phyloP scores from a whole-genome alignment of 2,113 vertebrate genomes.

The Lophura nycthemera region DNA sequence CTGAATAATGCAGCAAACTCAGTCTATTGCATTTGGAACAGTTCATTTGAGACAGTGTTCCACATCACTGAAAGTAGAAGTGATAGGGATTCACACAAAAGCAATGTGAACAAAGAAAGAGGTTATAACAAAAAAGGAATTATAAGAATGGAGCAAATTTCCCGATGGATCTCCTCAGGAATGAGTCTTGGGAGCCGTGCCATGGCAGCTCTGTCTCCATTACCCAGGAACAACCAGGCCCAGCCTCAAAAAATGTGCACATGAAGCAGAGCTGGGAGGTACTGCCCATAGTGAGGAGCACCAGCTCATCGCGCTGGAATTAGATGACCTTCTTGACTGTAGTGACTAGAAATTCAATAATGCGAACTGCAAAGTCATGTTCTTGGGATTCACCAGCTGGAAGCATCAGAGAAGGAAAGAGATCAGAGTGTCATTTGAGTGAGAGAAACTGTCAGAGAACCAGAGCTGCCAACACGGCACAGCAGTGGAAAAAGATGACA shows the following conservation, averaged over 20 bases:
- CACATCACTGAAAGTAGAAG: not conserved
- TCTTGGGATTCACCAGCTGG: conserved; percentile 53
- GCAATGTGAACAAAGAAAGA: not conserved
- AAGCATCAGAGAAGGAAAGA: conserved; percentile 52
- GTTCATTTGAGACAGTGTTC: not conserved
- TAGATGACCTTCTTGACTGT: conserved; percentile 61
- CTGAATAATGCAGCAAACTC: not conserved
- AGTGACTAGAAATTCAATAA: conserved; percentile 69
- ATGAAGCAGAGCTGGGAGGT: not conserved
- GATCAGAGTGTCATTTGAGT: not conserved
- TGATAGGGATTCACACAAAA: not conserved
- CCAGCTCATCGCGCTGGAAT: conserved; percentile 30
- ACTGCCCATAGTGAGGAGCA: not conserved
- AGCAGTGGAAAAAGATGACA: conserved; percentile 17
- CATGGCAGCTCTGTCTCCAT: not conserved
- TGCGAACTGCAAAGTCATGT: conserved; percentile 61
- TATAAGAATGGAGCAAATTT: not conserved
- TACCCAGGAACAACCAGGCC: not conserved
- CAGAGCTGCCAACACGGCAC: not conserved
- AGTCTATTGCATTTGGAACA: not conserved
- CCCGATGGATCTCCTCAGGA: fast-evolving
- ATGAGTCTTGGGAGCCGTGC: not conserved
- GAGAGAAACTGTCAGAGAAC: conserved; percentile 24
- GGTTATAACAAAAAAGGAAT: not conserved
- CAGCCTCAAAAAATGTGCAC: not conserved